Conservation (phyloP, 2,113 vertebrate genomes). For the Rhynchomys soricoides region DNA sequence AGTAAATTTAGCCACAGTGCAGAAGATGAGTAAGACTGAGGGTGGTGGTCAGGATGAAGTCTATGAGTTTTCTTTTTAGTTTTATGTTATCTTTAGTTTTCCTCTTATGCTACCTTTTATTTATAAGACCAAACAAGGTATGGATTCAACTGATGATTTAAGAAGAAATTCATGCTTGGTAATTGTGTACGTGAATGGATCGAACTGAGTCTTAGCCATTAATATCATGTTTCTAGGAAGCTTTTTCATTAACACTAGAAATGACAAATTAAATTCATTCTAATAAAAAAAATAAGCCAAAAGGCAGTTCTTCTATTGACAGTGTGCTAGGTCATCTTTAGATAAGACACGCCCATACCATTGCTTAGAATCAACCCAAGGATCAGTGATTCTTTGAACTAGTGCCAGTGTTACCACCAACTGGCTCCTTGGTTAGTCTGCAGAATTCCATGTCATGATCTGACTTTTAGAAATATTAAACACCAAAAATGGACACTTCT, state of each 20-base stretch:
- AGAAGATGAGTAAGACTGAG: background rate
- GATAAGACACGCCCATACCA: background rate
- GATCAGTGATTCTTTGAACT: conserved; percentile 6
- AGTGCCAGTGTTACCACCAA: background rate
- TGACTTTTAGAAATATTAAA: conserved; percentile 18
- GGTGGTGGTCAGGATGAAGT: background rate
- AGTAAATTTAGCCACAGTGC: background rate
- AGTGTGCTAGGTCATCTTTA: background rate
- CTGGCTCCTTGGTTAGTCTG: background rate
- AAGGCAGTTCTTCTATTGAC: background rate
- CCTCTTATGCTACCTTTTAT: background rate
- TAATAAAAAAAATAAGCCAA: background rate
- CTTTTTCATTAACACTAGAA: background rate
- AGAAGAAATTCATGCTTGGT: background rate
- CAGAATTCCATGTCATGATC: background rate
- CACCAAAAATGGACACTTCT: background rate
- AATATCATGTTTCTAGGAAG: background rate
- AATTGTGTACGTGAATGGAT: background rate
- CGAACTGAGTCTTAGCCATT: background rate
- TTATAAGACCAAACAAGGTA: background rate
- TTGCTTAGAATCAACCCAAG: conserved; percentile 18
- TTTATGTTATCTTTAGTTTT: background rate
- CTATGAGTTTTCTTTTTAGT: background rate
- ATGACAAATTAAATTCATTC: background rate
- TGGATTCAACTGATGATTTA: background rate